Conservation (phyloP, 2,113 vertebrate species). For the Megaceryle maxima region DNA sequence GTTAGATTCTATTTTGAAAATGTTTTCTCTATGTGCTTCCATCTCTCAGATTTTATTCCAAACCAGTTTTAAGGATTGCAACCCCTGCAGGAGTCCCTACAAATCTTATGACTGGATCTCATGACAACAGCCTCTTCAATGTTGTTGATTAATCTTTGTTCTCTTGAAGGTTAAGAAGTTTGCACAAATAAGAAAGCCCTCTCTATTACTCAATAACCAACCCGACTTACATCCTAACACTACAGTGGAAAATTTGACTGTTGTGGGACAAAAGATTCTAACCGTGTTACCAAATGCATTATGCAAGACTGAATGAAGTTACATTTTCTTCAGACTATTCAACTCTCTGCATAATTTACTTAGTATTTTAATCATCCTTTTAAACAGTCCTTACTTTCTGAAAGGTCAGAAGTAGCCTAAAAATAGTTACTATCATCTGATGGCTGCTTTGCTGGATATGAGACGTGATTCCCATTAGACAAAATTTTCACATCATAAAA, state of each 20-base stretch:
- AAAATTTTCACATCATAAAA: background rate
- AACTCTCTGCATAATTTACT: slow-evolving; percentile 56
- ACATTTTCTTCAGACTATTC: slow-evolving; percentile 51
- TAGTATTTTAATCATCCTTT: slow-evolving; percentile 59
- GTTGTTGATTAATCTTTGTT: slow-evolving; percentile 64
- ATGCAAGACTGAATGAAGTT: slow-evolving; percentile 57
- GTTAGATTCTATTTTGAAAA: background rate
- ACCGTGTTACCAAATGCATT: slow-evolving; percentile 49
- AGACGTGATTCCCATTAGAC: slow-evolving; percentile 17
- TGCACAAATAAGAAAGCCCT: slow-evolving; percentile 31
- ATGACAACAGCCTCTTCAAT: slow-evolving; percentile 24
- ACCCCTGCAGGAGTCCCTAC: slow-evolving; percentile 20
- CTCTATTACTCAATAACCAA: slow-evolving; percentile 55
- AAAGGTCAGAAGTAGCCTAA: slow-evolving; percentile 59
- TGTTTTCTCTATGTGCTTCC: background rate
- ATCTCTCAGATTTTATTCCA: slow-evolving; percentile 30
- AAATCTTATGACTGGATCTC: slow-evolving; percentile 48
- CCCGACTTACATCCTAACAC: slow-evolving; percentile 6
- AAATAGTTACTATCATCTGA: slow-evolving; percentile 49
- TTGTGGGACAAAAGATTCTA: slow-evolving; percentile 40
- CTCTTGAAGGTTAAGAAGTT: slow-evolving; percentile 49
- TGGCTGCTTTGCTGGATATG: slow-evolving; percentile 32
- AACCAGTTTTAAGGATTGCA: slow-evolving; percentile 15
- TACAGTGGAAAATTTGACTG: slow-evolving; percentile 65
- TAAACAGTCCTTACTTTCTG: slow-evolving; percentile 40